phyloP scores from a whole-genome alignment of 2,888 invertebrate species.

The Periphyllus acericola region DNA sequence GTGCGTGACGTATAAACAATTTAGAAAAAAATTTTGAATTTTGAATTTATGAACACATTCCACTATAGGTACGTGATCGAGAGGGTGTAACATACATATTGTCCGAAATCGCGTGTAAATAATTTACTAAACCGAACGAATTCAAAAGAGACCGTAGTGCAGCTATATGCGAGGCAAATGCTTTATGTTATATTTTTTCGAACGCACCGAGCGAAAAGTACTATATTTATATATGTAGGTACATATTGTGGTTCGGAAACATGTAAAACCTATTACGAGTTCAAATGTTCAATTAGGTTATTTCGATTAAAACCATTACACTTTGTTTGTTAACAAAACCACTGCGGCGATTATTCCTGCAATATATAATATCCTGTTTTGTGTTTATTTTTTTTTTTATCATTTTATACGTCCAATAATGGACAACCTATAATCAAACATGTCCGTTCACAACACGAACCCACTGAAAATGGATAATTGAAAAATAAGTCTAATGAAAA shows the following conservation, averaged over 20 bases:
- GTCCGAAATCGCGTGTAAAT: not conserved
- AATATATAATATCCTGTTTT: constrained; percentile 16
- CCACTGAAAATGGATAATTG: constrained; percentile 23
- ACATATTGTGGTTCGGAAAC: not conserved
- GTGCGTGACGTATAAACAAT: too few relatives aligned
- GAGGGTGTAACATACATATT: not conserved
- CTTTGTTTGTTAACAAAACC: constrained; percentile 15
- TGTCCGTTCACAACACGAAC: constrained; percentile 17
- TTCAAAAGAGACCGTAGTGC: not conserved
- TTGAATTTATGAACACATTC: not conserved
- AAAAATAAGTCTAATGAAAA: constrained; percentile 24
- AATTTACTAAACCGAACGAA: not conserved
- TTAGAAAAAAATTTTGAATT: not conserved
- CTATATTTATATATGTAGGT: too few relatives aligned
- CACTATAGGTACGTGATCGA: not conserved
- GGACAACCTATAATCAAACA: constrained; percentile 27
- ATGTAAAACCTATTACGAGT: constrained; percentile 17
- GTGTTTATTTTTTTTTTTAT: not conserved
- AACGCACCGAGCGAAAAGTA: not conserved
- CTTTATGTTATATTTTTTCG: not conserved
- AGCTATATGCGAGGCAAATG: not conserved
- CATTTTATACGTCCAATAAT: not conserved
- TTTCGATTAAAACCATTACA: constrained; percentile 31
- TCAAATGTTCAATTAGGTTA: constrained; percentile 20
- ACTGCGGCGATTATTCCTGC: not conserved